Conservation (phyloP, 2,113 vertebrate species). For the Vireo altiloquus region DNA sequence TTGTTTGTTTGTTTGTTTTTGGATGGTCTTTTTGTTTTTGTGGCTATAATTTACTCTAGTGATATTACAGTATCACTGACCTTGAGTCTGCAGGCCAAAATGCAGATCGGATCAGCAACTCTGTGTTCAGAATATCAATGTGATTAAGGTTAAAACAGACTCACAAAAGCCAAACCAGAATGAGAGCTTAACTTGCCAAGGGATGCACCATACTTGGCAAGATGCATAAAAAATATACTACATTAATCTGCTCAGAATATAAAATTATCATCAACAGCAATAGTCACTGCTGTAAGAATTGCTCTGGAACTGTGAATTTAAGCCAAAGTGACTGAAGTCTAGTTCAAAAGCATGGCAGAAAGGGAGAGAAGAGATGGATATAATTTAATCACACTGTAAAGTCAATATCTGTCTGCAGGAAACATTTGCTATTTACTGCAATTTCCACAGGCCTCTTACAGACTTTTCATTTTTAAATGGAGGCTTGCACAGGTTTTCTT, state of each 20-base stretch:
- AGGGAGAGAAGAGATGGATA: neutral
- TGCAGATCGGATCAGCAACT: neutral
- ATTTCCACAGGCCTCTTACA: neutral
- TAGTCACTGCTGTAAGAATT: neutral
- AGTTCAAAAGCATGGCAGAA: neutral
- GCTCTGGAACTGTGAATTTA: neutral
- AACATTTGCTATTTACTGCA: conserved; percentile 26
- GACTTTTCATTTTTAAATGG: neutral
- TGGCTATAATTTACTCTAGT: neutral
- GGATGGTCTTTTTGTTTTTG: neutral
- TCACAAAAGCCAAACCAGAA: neutral
- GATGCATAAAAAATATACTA: neutral
- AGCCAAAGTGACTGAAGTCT: neutral
- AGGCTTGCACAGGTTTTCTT: neutral
- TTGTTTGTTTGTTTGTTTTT: neutral
- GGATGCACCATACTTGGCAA: neutral
- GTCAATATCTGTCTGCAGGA: neutral
- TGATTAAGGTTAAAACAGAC: neutral
- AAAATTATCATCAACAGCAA: neutral
- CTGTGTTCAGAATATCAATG: neutral
- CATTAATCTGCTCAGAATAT: neutral
- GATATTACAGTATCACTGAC: neutral
- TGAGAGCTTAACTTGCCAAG: neutral
- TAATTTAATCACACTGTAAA: neutral
- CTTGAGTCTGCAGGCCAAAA: neutral